Percentiles rank a stretch among this genome's conserved stretches.
Evolutionary conservation across 1,140 invertebrate genomes (phyloP).

Genomic region (Zaprionus gabonicus): DNA sequence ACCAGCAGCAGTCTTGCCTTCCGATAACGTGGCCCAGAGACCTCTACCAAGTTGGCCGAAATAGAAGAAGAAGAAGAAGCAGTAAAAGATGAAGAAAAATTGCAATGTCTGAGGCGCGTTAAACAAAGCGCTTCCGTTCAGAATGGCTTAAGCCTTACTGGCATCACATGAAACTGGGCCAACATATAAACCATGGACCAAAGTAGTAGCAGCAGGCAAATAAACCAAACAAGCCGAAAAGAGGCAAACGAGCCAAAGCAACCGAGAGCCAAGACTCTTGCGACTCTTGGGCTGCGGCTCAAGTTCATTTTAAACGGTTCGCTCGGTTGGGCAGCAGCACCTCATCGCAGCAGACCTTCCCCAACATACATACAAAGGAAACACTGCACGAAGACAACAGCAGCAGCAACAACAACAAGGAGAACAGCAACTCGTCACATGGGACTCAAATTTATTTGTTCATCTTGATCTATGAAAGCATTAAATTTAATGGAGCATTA

Average conservation of each 20-base stretch:
- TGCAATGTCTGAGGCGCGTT: constrained; percentile 63
- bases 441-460: constrained; percentile 67
- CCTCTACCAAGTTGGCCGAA: constrained; percentile 17
- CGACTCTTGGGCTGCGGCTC: constrained; percentile 41
- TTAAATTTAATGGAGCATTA: constrained; percentile 72
- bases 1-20: constrained; percentile 25
- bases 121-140: constrained; percentile 71
- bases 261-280: background rate
- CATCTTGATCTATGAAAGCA: constrained; percentile 72
- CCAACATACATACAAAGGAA: constrained; percentile 9
- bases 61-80: constrained; percentile 15
- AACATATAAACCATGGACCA: constrained; percentile 61
- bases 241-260: background rate
- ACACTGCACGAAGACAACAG: constrained; percentile 25
- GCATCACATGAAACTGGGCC: constrained; percentile 49
- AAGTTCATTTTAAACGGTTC: constrained; percentile 69
- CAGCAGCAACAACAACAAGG: constrained; percentile 30
- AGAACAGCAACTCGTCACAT: constrained; percentile 48
- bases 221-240: constrained; percentile 2
- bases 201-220: constrained; percentile 10
- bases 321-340: constrained; percentile 53
- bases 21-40: constrained; percentile 42
- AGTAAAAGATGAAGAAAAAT: constrained; percentile 24
- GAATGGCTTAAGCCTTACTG: constrained; percentile 47
- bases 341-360: constrained; percentile 37